phyloP scores from a whole-genome alignment of 2,888 invertebrate genomes.

The Mythimna ferrago region DNA sequence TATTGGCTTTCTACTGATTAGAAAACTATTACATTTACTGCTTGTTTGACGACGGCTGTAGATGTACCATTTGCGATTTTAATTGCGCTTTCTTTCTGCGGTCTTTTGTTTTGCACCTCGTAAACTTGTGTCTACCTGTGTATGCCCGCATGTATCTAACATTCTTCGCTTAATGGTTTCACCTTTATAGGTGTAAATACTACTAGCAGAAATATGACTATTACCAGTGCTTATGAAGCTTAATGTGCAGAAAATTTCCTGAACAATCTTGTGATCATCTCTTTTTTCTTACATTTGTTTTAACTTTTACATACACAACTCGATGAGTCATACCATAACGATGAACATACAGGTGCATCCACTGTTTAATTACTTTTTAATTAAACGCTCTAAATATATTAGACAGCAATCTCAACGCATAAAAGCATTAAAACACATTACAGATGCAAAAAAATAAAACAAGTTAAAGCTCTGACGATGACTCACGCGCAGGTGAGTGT shows the following conservation, averaged over 20 bases:
- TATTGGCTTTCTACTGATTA: slow-evolving; percentile 46
- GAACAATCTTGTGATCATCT: neutral
- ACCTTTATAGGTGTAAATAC: neutral
- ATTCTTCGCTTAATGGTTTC: slow-evolving; percentile 15
- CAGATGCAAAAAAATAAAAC: slow-evolving; percentile 36
- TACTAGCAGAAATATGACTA: neutral
- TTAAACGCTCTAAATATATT: slow-evolving; percentile 43
- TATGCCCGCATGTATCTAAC: neutral
- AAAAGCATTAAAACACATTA: slow-evolving; percentile 34
- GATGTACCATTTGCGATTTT: slow-evolving; percentile 34
- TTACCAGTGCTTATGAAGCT: neutral
- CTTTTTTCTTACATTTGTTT: neutral
- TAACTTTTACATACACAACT: neutral
- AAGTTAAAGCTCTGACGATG: slow-evolving; percentile 51
- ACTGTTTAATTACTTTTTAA: slow-evolving; percentile 37
- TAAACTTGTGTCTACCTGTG: neutral
- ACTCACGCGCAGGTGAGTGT: slow-evolving; percentile 71
- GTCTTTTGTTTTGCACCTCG: slow-evolving; percentile 7
- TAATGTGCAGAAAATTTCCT: neutral
- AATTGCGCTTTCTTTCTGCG: slow-evolving; percentile 36
- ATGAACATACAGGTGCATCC: slow-evolving; percentile 24
- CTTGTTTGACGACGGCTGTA: slow-evolving; percentile 11
- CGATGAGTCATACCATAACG: slow-evolving; percentile 22
- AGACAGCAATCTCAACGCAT: slow-evolving; percentile 21
- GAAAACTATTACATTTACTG: slow-evolving; percentile 34